Percentiles rank a stretch among this genome's conserved stretches.
Evolutionary conservation across 2,888 invertebrate genomes (phyloP).

Genomic region (Agrochola litura): DNA sequence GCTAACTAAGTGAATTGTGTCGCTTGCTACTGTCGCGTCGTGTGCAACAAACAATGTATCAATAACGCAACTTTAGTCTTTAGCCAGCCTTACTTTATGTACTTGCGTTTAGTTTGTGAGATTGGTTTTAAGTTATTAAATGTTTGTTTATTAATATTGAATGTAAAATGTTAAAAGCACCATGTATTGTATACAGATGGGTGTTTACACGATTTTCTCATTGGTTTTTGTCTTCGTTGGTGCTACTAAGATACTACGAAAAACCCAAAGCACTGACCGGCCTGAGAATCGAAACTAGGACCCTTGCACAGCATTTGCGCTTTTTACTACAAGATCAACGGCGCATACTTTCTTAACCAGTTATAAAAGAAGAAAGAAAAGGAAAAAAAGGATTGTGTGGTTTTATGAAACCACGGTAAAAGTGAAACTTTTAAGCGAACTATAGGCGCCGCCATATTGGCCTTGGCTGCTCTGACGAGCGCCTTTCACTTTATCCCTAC

Average conservation of each 20-base stretch:
- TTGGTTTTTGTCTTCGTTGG: not conserved
- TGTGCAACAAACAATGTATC: conserved; percentile 51
- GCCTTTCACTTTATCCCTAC: too few relatives aligned
- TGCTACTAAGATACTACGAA: not conserved
- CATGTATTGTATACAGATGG: not conserved
- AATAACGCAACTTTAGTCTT: conserved; percentile 54
- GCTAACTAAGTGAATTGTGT: conserved; percentile 56
- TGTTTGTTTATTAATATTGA: not conserved
- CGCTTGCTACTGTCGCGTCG: conserved; percentile 42
- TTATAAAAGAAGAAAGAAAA: not conserved
- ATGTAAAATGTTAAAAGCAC: not conserved
- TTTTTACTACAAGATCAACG: not conserved
- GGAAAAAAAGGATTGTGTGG: too few relatives aligned
- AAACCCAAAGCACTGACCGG: not conserved
- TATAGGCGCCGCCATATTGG: too few relatives aligned
- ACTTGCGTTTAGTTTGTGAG: conserved; percentile 14
- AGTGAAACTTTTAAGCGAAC: too few relatives aligned
- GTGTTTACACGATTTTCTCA: not conserved
- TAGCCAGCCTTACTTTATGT: conserved; percentile 42
- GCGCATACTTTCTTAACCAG: not conserved
- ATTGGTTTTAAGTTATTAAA: not conserved
- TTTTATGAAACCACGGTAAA: too few relatives aligned
- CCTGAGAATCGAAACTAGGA: not conserved
- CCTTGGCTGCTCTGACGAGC: too few relatives aligned
- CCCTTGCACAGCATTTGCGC: not conserved